phyloP scores from a whole-genome alignment of 2,113 vertebrate species.

The Beaufortia kweichowensis region DNA sequence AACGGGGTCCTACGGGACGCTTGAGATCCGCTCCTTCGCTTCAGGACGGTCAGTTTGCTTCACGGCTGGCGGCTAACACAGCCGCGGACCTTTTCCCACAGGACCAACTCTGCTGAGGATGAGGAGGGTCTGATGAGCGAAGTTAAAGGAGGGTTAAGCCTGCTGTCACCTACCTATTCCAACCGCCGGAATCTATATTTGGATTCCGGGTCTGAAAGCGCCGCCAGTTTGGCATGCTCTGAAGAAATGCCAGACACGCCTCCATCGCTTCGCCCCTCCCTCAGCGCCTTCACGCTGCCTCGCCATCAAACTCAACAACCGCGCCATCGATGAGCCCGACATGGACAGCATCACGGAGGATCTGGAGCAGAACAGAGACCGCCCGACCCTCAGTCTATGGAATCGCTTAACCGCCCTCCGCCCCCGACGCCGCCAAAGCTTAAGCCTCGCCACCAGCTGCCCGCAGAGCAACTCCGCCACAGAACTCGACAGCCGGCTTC shows the following conservation, averaged over 20 bases:
- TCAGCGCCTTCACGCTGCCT: constrained; percentile 95
- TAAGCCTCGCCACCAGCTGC: constrained; percentile 74
- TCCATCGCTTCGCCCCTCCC: constrained; percentile 96
- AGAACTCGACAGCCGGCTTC: constrained; percentile 76
- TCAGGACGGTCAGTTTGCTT: constrained; percentile 71
- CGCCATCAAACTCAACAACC: constrained; percentile 99
- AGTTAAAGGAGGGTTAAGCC: constrained; percentile 68
- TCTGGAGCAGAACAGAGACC: constrained; percentile 66
- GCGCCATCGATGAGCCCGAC: constrained; percentile 94
- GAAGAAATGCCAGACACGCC: constrained; percentile 87
- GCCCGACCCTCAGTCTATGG: constrained; percentile 80
- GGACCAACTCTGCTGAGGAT: constrained; percentile 79
- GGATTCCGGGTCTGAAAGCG: constrained; percentile 77
- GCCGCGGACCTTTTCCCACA: constrained; percentile 75
- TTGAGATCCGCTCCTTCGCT: constrained; percentile 71
- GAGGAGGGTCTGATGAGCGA: constrained; percentile 80
- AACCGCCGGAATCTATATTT: constrained; percentile 75
- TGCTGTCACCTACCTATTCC: constrained; percentile 83
- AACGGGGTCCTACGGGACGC: constrained; percentile 74
- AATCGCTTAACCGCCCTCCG: constrained; percentile 84
- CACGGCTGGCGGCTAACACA: constrained; percentile 81
- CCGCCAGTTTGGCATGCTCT: constrained; percentile 67
- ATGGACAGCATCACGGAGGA: constrained; percentile 94
- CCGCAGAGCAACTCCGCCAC: constrained; percentile 82
- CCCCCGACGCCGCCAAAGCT: constrained; percentile 76